phyloP scores from a whole-genome alignment of 2,113 vertebrate species.

The Pomatorhinus ruficollis region DNA sequence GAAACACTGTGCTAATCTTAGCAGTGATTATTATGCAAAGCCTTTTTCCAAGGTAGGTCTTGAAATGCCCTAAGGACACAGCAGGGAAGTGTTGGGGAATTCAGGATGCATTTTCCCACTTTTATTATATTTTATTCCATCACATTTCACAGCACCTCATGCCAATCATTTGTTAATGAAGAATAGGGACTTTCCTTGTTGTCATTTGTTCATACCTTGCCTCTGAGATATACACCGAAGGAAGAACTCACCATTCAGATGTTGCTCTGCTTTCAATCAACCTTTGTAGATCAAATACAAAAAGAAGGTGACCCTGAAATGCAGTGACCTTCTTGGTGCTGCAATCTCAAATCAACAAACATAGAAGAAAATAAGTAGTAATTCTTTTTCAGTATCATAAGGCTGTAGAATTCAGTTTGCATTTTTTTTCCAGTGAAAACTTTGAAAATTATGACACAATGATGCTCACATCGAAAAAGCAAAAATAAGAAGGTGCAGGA shows the following conservation, averaged over 20 bases:
- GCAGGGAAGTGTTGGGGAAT: not conserved
- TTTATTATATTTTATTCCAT: conserved; percentile 22
- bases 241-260: not conserved
- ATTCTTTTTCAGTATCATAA: not conserved
- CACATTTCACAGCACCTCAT: not conserved
- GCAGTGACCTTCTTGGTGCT: not conserved
- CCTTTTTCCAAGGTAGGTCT: conserved; percentile 31
- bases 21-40: conserved; percentile 52
- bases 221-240: not conserved
- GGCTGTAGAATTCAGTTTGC: not conserved
- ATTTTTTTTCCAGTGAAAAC: not conserved
- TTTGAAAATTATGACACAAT: not conserved
- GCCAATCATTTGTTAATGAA: not conserved
- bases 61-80: conserved; percentile 36
- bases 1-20: not conserved
- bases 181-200: not conserved
- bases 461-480: not conserved
- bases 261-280: not conserved
- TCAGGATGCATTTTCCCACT: not conserved
- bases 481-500: not conserved
- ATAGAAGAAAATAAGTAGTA: not conserved
- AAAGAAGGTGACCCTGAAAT: conserved; percentile 8
- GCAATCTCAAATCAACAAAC: not conserved
- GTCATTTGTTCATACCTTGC: not conserved
- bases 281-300: not conserved